Conservation (phyloP, 2,888 invertebrate species). For the Cephus pygmeus region DNA sequence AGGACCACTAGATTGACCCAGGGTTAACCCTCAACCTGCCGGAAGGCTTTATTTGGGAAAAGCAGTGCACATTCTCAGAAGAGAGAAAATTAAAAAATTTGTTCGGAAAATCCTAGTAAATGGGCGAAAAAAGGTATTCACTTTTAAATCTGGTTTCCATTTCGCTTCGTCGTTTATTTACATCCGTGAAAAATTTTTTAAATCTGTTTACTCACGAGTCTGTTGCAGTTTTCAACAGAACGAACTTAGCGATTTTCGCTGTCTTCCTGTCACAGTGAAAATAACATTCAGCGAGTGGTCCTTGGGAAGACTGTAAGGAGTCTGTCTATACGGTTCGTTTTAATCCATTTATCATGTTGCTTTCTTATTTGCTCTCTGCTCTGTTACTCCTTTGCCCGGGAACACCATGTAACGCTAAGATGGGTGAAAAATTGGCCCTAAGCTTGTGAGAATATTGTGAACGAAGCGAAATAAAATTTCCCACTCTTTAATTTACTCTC, state of each 20-base stretch:
- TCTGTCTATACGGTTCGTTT: not conserved
- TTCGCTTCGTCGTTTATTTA: not conserved
- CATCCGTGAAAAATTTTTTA: too few species aligned
- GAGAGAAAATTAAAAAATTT: not conserved
- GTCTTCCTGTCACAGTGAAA: not conserved
- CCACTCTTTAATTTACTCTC: not conserved
- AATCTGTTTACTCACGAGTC: not conserved
- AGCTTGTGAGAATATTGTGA: not conserved
- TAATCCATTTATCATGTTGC: not conserved
- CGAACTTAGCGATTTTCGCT: not conserved
- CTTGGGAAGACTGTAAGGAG: not conserved
- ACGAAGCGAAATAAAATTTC: not conserved
- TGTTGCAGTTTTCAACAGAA: not conserved
- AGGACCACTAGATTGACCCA: not conserved
- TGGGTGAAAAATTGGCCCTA: not conserved
- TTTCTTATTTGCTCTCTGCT: not conserved
- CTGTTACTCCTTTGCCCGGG: not conserved
- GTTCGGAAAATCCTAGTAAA: not conserved
- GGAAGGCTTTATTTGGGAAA: not conserved
- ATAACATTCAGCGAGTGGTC: not conserved
- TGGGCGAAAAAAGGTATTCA: not conserved
- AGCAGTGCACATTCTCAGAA: too few species aligned
- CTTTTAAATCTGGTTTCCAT: not conserved
- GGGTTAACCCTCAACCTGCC: not conserved
- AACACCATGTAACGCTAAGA: not conserved